Evolutionary conservation across 2,888 invertebrate species (phyloP), one percentile per base, ranked within the genome.

Genomic region (Aquatica leii): DNA sequence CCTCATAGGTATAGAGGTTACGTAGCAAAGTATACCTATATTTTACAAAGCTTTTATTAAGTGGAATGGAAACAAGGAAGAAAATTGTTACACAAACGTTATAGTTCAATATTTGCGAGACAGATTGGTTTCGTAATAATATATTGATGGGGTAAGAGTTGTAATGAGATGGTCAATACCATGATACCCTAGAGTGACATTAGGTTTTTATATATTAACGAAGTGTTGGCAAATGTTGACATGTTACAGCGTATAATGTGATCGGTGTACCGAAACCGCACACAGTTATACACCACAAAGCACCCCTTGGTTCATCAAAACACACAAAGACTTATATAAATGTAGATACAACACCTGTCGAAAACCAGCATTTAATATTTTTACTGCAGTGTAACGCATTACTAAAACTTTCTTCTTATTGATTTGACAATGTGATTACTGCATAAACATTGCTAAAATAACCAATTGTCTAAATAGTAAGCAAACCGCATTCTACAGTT

Each of bases 221-320:
- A 61, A 58, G 65, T 67, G 67, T 67, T 67, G 65, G 69, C 69
- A 69, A 66, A 71, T 69, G 71, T 69, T 69, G 69, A 71, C 69
- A 66, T 68, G 71, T 69, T 69, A 65, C 68, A 69, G 66, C 61
- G 69, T 69, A 69, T 71, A 71, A 71, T 69, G 69, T 65, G 64
- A 59, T 62, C 69, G 69, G 64, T 71, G 68, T 69, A 63, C 66
- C 71, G 71, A 62, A 66, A 71, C 71, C 68, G 62, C 68, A 67
- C 66, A 63, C 67, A 57, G 71, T 70, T 66, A 71, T 68, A 69
- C 69, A 70, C 62, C 66, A 69, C 62, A 62, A 64, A 57, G 60
- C 69, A 70, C 69, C 67, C 66, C 59, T 55, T 55, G 40, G 58
- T 17, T 41, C 49, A 21, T n/a, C 54, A 49, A 37, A 49, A 24